phyloP scores from a whole-genome alignment of 2,113 vertebrate genomes.

The Tupaia chinensis region DNA sequence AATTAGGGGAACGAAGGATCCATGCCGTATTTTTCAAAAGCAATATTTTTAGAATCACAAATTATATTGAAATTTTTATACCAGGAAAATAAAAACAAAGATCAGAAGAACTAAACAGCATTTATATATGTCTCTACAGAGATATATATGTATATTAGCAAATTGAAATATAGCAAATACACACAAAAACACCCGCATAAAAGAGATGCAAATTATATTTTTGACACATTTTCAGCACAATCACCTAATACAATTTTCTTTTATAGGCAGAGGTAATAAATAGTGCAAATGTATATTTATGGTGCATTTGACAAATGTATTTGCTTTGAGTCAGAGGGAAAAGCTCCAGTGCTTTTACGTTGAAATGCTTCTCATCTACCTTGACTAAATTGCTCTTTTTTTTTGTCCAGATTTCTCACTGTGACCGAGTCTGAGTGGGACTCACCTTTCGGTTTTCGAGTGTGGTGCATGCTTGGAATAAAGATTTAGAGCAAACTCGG shows the following conservation, averaged over 20 bases:
- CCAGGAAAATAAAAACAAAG: constrained; percentile 83
- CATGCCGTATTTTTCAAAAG: constrained; percentile 79
- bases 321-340: constrained; percentile 77
- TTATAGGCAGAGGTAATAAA: constrained; percentile 86
- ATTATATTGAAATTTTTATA: constrained; percentile 84
- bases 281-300: constrained; percentile 85
- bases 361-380: constrained; percentile 68
- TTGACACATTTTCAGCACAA: constrained; percentile 85
- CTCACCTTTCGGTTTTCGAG: constrained; percentile 37
- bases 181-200: constrained; percentile 80
- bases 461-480: not conserved
- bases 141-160: constrained; percentile 85
- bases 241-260: constrained; percentile 86
- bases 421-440: not conserved
- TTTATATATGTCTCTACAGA: constrained; percentile 85
- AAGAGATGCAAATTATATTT: constrained; percentile 85
- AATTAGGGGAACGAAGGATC: constrained; percentile 79
- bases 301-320: constrained; percentile 80
- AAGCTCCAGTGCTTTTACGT: constrained; percentile 73
- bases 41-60: constrained; percentile 85
- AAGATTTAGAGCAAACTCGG: not conserved
- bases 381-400: constrained; percentile 60
- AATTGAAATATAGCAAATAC: constrained; percentile 83
- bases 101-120: constrained; percentile 84
- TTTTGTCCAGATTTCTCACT: constrained; percentile 55